Evolutionary conservation across 2,797 vertebrate species (phyloP).

Genomic region (Heteromormyrus szaboi): DNA sequence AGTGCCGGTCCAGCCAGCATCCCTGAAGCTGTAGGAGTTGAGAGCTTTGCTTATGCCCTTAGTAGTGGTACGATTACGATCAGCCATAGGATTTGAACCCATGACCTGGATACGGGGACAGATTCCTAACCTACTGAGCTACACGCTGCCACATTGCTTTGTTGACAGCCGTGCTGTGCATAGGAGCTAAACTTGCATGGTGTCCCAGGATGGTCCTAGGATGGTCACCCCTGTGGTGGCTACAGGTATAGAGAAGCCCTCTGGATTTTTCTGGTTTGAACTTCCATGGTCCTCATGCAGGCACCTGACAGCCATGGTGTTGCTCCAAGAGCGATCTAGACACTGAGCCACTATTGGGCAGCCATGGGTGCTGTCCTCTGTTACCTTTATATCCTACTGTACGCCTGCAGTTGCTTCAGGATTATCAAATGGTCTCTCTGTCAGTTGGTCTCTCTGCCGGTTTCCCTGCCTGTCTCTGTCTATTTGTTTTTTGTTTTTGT

Average conservation of each 20-base stretch:
- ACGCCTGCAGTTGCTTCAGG: neutral
- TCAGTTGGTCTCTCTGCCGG: neutral
- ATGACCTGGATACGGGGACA: neutral
- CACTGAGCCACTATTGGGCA: neutral
- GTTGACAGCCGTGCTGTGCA: neutral
- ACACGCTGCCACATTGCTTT: neutral
- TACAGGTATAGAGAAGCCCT: neutral
- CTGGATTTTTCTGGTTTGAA: neutral
- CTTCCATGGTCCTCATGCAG: neutral
- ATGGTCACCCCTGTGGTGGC: neutral
- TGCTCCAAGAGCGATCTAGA: neutral
- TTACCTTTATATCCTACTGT: neutral
- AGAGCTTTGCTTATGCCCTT: neutral
- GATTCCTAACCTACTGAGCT: neutral
- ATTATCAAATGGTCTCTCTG: neutral
- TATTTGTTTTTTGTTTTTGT: neutral
- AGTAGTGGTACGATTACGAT: neutral
- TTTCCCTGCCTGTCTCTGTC: neutral
- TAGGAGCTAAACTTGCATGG: neutral
- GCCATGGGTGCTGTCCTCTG: neutral
- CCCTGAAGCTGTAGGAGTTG: neutral
- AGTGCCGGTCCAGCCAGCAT: neutral
- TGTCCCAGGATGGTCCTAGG: neutral
- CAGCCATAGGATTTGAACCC: neutral
- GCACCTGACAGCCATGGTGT: neutral